phyloP scores from a whole-genome alignment of 2,888 invertebrate genomes.

The Panopea generosa region DNA sequence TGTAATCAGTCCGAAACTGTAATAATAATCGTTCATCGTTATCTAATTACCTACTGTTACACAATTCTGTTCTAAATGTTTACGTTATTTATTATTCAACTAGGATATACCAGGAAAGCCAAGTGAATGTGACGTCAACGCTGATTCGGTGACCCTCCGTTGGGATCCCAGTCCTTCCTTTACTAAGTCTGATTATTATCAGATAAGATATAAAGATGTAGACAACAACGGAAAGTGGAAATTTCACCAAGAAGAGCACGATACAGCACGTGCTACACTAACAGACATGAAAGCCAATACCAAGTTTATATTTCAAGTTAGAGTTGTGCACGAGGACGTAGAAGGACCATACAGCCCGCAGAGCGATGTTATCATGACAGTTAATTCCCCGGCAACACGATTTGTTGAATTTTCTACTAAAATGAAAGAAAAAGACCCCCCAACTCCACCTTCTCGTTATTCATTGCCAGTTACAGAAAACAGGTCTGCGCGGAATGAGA shows the following conservation, averaged over 20 bases:
- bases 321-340: conserved; percentile 11
- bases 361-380: conserved; percentile 3
- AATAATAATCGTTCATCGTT: too few species aligned
- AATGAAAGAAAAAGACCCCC: neutral
- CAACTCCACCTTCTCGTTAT: neutral
- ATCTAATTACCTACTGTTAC: too few species aligned
- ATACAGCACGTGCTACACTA: neutral
- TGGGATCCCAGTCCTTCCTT: neutral
- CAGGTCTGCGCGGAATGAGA: neutral
- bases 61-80: too few species aligned
- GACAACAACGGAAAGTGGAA: neutral
- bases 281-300: neutral
- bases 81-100: too few species aligned
- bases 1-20: too few species aligned
- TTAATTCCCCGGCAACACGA: conserved; percentile 6
- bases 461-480: neutral
- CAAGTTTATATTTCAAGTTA: conserved; percentile 12
- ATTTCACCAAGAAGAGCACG: neutral
- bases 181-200: neutral
- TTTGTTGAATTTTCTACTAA: neutral
- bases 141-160: neutral
- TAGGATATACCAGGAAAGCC: conserved; percentile 12
- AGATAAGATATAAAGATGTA: conserved; percentile 13
- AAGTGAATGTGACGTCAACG: neutral
- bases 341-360: conserved; percentile 15